Evolutionary conservation across 2,797 vertebrate species (phyloP), one percentile per base, ranked within the genome.

Genomic region (Decapterus maruadsi): DNA sequence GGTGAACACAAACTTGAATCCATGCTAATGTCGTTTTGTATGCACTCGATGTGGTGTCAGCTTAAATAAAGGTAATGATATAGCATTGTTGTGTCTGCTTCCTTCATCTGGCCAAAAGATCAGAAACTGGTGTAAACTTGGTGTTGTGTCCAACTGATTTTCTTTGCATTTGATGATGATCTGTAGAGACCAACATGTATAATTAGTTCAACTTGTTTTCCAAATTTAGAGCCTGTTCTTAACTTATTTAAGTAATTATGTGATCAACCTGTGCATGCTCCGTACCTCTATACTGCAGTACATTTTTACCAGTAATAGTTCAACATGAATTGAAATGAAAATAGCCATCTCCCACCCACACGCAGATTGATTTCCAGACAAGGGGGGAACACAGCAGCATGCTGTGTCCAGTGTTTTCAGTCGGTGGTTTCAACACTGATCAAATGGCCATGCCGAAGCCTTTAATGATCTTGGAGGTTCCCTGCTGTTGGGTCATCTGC

Each of bases 401-500:
- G 91, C 92, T 92, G 90, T 59, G 89, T 87, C 63, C 80, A 80
- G 62, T 94, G 92, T 94, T 95, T 94, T 90, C 79, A 86, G 86
- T 89, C 61, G 34, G 80, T 79, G 87, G 79, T 91, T 93, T 91
- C 78, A 88, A 84, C 86, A 78, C 83, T 87, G 93, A 94, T 95
- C 92, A 94, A 94, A 95, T 94, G 78, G 91, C 88, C 73, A 73
- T 1, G 68, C 61, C 75, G 84, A 89, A 86, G 81, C 59, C 89
- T 90, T 87, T 84, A 92, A 91, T 90, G 92, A 89, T 92, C 85
- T 83, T 69, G 68, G 84, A 78, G 91, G 73, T 86, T 75, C 81
- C 87, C 87, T 8, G 72, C 90, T 81, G 91, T 72, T 73, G 73
- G 87, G 84, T 92, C 88, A 91, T 90, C 90, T 84, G 86, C 77